Percentiles rank a stretch among this genome's conserved stretches.
phyloP scores from a whole-genome alignment of 2,113 vertebrate species.

The Loxodonta africana region DNA sequence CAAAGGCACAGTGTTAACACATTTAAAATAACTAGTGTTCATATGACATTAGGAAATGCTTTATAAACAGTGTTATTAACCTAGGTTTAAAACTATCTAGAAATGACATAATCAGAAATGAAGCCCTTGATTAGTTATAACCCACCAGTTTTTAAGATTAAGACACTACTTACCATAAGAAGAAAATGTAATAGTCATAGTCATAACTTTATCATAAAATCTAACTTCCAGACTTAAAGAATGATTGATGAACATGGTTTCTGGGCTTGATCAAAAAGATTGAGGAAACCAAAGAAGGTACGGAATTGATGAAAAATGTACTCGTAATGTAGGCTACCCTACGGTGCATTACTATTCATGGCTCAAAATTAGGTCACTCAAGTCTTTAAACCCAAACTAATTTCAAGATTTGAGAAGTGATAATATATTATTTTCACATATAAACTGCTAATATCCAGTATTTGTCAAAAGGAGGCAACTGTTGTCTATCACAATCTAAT shows the following conservation, averaged over 20 bases:
- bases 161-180: slow-evolving; percentile 76
- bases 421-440: slow-evolving; percentile 75
- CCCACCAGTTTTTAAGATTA: slow-evolving; percentile 78
- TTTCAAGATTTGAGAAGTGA: slow-evolving; percentile 74
- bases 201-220: slow-evolving; percentile 83
- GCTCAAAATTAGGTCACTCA: slow-evolving; percentile 76
- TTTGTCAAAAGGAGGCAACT: slow-evolving; percentile 84
- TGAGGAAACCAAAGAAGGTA: slow-evolving; percentile 46
- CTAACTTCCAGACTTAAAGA: slow-evolving; percentile 73
- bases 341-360: slow-evolving; percentile 73
- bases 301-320: slow-evolving; percentile 45
- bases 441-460: slow-evolving; percentile 81
- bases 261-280: slow-evolving; percentile 74
- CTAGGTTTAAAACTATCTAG: slow-evolving; percentile 74
- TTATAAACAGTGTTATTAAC: slow-evolving; percentile 80
- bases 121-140: slow-evolving; percentile 86
- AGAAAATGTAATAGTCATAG: slow-evolving; percentile 78
- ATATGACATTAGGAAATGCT: slow-evolving; percentile 81
- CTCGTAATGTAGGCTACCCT: slow-evolving; percentile 42
- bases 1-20: slow-evolving; percentile 89
- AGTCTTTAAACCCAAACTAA: slow-evolving; percentile 73
- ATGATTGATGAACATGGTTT: slow-evolving; percentile 73
- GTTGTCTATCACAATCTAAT: slow-evolving; percentile 85
- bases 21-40: slow-evolving; percentile 83
- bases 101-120: slow-evolving; percentile 79